These are phyloP conservation scores for Macroteleia sp. DNA, from an alignment of 2,888 invertebrate species.

Conservation along the genomic window DNA sequence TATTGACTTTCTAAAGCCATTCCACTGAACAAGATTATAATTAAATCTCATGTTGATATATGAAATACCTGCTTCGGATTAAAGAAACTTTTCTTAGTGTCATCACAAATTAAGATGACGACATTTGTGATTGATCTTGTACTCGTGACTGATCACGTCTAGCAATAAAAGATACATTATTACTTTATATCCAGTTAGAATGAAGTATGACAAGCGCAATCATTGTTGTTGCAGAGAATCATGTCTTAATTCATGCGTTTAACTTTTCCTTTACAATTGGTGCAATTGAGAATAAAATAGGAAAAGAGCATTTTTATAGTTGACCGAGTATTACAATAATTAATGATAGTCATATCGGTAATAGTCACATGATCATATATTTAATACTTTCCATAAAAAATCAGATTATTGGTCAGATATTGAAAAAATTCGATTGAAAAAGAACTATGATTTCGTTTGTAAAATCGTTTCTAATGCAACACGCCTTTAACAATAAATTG, in stretches of 20 bases:
- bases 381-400: no score
- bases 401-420: no score
- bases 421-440: no score
- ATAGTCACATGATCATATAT: no score
- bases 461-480: no score
- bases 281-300: constrained; percentile 24
- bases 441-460: no score
- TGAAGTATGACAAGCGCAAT: constrained; percentile 49
- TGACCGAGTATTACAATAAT: background rate
- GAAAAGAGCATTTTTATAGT: background rate
- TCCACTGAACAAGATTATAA: constrained; percentile 36
- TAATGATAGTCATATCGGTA: no score
- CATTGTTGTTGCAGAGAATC: constrained; percentile 32
- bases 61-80: constrained; percentile 31
- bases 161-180: constrained; percentile 40
- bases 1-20: constrained; percentile 28
- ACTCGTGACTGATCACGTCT: constrained; percentile 48
- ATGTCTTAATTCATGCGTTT: no score
- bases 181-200: constrained; percentile 38
- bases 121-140: constrained; percentile 47
- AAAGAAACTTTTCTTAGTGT: constrained; percentile 32
- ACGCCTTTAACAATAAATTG: no score
- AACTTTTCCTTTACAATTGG: constrained; percentile 28
- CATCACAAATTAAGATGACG: constrained; percentile 45
- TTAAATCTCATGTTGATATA: constrained; percentile 34